Evolutionary conservation across 2,888 invertebrate species (phyloP).

Genomic region (Brachyopa scutellaris): DNA sequence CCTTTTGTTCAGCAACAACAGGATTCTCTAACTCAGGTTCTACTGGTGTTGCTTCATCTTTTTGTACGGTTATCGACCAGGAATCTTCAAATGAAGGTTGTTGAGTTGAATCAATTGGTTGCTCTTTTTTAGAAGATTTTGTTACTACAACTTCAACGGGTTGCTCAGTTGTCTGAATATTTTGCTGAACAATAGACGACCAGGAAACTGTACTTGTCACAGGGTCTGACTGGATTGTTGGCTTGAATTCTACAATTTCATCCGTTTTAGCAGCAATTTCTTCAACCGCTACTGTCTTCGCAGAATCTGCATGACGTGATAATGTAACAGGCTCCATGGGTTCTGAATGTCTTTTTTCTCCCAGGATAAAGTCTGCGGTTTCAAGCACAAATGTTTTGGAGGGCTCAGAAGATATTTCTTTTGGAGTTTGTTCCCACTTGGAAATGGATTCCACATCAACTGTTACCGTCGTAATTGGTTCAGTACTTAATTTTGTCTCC

Average conservation of each 20-base stretch:
- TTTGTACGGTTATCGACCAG: no score
- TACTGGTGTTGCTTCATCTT: neutral
- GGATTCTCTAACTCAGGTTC: neutral
- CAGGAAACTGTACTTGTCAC: no score
- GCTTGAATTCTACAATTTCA: neutral
- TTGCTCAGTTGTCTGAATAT: neutral
- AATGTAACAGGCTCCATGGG: neutral
- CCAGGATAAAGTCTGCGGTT: neutral
- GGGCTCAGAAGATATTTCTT: no score
- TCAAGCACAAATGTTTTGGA: neutral
- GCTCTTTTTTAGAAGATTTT: no score
- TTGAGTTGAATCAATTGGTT: neutral
- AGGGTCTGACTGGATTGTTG: no score
- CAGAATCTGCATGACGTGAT: neutral
- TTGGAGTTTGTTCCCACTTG: no score
- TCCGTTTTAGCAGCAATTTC: neutral
- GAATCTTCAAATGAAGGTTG: neutral
- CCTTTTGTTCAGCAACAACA: no score
- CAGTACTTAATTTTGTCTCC: no score
- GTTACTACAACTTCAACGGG: no score
- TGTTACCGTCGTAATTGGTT: no score
- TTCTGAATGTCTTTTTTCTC: neutral
- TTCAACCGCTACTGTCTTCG: neutral
- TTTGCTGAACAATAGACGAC: constrained; percentile 22
- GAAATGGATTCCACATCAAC: no score